Base-by-base conservation (phyloP, 1,140 invertebrate species). In the Glossosoma conforme region DNA sequence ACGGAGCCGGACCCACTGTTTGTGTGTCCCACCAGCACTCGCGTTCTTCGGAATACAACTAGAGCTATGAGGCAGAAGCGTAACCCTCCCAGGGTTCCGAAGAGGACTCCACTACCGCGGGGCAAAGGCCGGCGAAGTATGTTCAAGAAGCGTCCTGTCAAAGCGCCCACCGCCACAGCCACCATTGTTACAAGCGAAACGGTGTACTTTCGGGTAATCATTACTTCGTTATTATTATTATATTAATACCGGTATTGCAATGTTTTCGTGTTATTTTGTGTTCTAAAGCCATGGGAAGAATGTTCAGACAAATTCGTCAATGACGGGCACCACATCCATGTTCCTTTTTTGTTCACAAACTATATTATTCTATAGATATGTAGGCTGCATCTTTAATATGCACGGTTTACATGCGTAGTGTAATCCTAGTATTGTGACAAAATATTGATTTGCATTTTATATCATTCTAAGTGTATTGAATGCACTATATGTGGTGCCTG, bases 111-210 rank as follows among this genome's bases (percentile, higher is more conserved):
- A 4, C n/a, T 33, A 13, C 32, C 32, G 15, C 86, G 86, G 58
- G 81, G 85, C 8, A 80, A 85, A 65, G 87, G 85, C 24, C 76
- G 89, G 9, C 70, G 89, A 56, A 78, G 83, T 18, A 80, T 92
- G 40, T 90, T 91, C 61, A 92, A 91, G 64, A 85, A 86, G 63
- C 82, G 78, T 60, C 86, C 87, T 4, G 73, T 87, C n/a, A 91
- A 91, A 70, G 86, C 88, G 3, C 89, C 89, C 10, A 77, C 79
- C 4, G 77, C 88, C 15, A 85, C 88, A 24, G 82, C 89, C 1
- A 89, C 86, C 35, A 82, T 89, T 2, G 78, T 89, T 2, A 90
- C 88, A 8, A 85, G 84, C 56, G 82, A 89, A 46, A 86, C 79
- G 62, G 76, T 93, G 8, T 93, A 89, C 71, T 85, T 87, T 69